These are phyloP conservation scores for Nomada ruficornis DNA, from an alignment of 2,888 invertebrate species.

Conservation along the genomic window DNA sequence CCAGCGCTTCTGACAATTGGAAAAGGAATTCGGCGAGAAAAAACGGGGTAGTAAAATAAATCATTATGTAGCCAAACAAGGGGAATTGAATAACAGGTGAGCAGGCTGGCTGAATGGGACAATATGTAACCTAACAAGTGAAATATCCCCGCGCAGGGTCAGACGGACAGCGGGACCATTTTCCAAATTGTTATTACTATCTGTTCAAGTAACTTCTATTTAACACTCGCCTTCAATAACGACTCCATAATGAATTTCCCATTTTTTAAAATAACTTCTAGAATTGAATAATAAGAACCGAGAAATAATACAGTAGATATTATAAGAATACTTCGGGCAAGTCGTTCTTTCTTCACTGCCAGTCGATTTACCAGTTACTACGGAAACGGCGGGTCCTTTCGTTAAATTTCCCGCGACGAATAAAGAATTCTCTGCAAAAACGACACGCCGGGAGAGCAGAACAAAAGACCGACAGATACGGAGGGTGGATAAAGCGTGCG, in stretches of 20 bases:
- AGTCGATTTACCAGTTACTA: too few relatives aligned
- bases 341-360: too few relatives aligned
- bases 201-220: too few relatives aligned
- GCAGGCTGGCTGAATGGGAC: neutral
- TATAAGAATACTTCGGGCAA: too few relatives aligned
- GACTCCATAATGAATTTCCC: too few relatives aligned
- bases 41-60: neutral
- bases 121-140: neutral
- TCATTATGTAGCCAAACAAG: neutral
- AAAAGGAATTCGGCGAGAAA: neutral
- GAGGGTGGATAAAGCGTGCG: conserved; percentile 35
- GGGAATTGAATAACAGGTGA: neutral
- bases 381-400: neutral
- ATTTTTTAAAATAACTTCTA: too few relatives aligned
- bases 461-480: neutral
- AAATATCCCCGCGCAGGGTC: neutral
- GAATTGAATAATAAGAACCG: too few relatives aligned
- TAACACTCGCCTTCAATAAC: too few relatives aligned
- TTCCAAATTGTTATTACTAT: too few relatives aligned
- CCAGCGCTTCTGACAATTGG: neutral
- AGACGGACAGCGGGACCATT: neutral
- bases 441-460: neutral
- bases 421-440: conserved; percentile 39
- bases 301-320: too few relatives aligned
- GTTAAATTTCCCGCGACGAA: neutral